Evolutionary conservation across 2,888 invertebrate genomes (phyloP).

Genomic region (Congeria kusceri): DNA sequence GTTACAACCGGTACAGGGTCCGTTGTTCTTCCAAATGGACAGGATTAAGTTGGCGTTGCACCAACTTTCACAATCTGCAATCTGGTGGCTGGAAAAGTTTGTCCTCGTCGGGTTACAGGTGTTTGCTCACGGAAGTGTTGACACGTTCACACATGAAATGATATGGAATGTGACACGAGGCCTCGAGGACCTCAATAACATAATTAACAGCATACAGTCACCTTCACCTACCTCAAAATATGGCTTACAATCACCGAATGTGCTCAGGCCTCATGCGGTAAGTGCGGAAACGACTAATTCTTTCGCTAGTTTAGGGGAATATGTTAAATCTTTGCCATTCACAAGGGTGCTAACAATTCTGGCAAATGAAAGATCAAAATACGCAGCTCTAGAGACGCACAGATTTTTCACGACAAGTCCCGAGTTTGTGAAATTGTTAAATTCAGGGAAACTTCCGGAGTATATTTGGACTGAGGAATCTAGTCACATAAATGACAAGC

Average conservation of each 20-base stretch:
- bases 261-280: neutral
- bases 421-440: constrained; percentile 77
- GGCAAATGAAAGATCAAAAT: constrained; percentile 81
- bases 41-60: constrained; percentile 72
- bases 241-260: constrained; percentile 16
- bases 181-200: constrained; percentile 83
- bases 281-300: constrained; percentile 31
- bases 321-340: constrained; percentile 79
- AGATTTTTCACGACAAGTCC: constrained; percentile 81
- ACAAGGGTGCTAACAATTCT: constrained; percentile 79
- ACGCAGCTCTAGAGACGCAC: constrained; percentile 82
- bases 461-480: constrained; percentile 79
- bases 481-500: constrained; percentile 53
- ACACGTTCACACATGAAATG: constrained; percentile 80
- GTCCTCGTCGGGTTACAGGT: constrained; percentile 83
- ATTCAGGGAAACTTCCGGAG: constrained; percentile 70
- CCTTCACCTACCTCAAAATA: constrained; percentile 39
- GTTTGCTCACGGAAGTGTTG: constrained; percentile 83
- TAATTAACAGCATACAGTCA: constrained; percentile 72
- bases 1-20: constrained; percentile 78
- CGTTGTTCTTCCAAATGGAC: constrained; percentile 78
- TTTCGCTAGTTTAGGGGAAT: constrained; percentile 65
- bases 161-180: constrained; percentile 84
- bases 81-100: constrained; percentile 82
- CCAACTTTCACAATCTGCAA: constrained; percentile 76